Evolutionary conservation across 2,797 vertebrate genomes (phyloP).

Genomic region (Peromyscus nudipes): DNA sequence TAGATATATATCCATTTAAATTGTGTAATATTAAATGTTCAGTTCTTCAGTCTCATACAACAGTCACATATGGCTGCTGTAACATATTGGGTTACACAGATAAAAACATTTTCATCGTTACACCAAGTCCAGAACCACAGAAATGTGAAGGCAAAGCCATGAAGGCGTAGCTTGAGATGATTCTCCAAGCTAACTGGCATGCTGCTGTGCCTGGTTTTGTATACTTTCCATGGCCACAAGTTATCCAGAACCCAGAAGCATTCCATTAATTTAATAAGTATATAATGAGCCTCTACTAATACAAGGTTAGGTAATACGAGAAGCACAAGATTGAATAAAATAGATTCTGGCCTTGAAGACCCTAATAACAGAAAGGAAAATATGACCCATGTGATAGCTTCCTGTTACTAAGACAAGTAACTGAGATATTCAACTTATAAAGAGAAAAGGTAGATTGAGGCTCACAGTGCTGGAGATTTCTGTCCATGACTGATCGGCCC

Average conservation of each 20-base stretch:
- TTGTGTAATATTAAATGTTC: background rate
- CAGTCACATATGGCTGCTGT: background rate
- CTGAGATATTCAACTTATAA: background rate
- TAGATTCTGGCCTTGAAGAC: background rate
- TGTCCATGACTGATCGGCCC: too few relatives aligned
- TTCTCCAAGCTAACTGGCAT: background rate
- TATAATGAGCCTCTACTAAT: background rate
- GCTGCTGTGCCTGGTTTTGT: background rate
- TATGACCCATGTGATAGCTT: background rate
- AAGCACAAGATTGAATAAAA: background rate
- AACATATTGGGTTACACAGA: background rate
- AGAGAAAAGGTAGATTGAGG: background rate
- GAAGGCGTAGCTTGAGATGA: background rate
- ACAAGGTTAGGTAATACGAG: background rate
- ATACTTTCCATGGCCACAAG: background rate
- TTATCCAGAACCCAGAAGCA: background rate
- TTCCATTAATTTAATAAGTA: slow-evolving; percentile 27
- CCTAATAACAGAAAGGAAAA: background rate
- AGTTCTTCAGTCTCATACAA: background rate
- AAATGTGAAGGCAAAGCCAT: background rate
- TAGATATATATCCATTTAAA: slow-evolving; percentile 22
- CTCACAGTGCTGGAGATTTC: background rate
- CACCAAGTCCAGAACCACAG: background rate
- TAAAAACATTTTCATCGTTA: background rate
- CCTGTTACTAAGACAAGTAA: background rate